A percentile compares a stretch with the other conserved stretches of the same genome.
phyloP scores from a whole-genome alignment of 1,140 invertebrate species.

The Doryteuthis pealeii region DNA sequence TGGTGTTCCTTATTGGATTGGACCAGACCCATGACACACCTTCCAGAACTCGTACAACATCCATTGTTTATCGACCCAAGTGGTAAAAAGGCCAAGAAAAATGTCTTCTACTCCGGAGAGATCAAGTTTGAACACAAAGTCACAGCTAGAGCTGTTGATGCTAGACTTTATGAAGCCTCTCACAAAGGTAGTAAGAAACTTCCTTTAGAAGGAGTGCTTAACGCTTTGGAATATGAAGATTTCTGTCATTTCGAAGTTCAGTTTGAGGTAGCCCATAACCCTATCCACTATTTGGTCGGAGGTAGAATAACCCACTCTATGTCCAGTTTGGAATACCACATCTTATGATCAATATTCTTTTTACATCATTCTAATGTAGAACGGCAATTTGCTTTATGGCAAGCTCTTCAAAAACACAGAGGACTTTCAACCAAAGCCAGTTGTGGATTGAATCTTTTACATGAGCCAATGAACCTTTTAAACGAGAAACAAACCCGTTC shows the following conservation, averaged over 20 bases:
- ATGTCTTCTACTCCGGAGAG: slow-evolving; percentile 9
- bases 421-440: slow-evolving; percentile 20
- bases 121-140: slow-evolving; percentile 16
- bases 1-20: slow-evolving; percentile 37
- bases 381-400: slow-evolving; percentile 27
- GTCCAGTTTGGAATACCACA: slow-evolving; percentile 32
- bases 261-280: slow-evolving; percentile 35
- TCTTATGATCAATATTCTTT: slow-evolving; percentile 34
- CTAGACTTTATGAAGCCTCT: not conserved
- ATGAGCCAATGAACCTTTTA: slow-evolving; percentile 25
- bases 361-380: slow-evolving; percentile 33
- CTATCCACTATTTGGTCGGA: slow-evolving; percentile 37
- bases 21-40: slow-evolving; percentile 21
- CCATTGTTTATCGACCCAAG: slow-evolving; percentile 14
- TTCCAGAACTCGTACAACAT: slow-evolving; percentile 24
- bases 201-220: slow-evolving; percentile 24
- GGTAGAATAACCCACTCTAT: slow-evolving; percentile 28
- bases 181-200: slow-evolving; percentile 24
- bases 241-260: slow-evolving; percentile 37
- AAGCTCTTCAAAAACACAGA: slow-evolving; percentile 28
- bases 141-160: slow-evolving; percentile 12
- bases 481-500: slow-evolving; percentile 29
- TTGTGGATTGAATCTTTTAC: slow-evolving; percentile 18
- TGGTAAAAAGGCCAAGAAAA: slow-evolving; percentile 12
- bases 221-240: slow-evolving; percentile 32